These are phyloP conservation scores for Agrenia bidenticulata DNA, from an alignment of 2,888 invertebrate species.

Conservation along the genomic window DNA sequence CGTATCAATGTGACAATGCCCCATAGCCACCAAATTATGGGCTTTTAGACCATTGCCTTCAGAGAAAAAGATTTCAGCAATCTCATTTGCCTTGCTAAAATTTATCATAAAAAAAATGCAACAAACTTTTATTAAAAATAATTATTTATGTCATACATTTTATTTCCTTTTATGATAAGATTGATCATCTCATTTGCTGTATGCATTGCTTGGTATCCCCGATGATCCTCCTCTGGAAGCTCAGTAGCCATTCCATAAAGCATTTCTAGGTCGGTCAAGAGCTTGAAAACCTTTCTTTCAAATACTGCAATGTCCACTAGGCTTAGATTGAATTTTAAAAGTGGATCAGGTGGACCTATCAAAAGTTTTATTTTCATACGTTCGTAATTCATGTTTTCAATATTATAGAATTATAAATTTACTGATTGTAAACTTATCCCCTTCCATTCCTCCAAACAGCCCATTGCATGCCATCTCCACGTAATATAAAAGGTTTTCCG, in stretches of 20 bases:
- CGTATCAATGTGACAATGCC: slow-evolving; percentile 59
- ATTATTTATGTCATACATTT: not conserved
- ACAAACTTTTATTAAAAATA: not conserved
- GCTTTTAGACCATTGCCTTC: slow-evolving; percentile 57
- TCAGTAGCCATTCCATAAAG: slow-evolving; percentile 58
- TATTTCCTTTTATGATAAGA: slow-evolving; percentile 43
- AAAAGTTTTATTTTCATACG: not conserved
- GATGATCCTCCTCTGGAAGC: slow-evolving; percentile 54
- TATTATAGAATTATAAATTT: slow-evolving; percentile 11
- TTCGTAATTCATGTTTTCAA: too few relatives aligned
- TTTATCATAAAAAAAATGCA: not conserved
- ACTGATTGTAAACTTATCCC: slow-evolving; percentile 55
- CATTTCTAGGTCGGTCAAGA: slow-evolving; percentile 57
- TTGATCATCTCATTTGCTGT: slow-evolving; percentile 59
- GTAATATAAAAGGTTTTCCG: slow-evolving; percentile 53
- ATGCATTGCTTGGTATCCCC: slow-evolving; percentile 59
- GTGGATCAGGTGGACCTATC: slow-evolving; percentile 56
- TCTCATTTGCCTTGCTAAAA: slow-evolving; percentile 53
- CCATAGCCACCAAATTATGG: slow-evolving; percentile 58
- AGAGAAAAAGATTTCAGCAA: slow-evolving; percentile 54
- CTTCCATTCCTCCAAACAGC: slow-evolving; percentile 57
- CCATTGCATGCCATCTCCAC: slow-evolving; percentile 61
- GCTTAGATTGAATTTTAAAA: slow-evolving; percentile 55
- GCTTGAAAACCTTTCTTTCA: slow-evolving; percentile 55
- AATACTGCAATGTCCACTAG: slow-evolving; percentile 57